These are phyloP conservation scores for Sebastiscus albofasciatus DNA, from an alignment of 2,797 vertebrate species.

Conservation along the genomic window DNA sequence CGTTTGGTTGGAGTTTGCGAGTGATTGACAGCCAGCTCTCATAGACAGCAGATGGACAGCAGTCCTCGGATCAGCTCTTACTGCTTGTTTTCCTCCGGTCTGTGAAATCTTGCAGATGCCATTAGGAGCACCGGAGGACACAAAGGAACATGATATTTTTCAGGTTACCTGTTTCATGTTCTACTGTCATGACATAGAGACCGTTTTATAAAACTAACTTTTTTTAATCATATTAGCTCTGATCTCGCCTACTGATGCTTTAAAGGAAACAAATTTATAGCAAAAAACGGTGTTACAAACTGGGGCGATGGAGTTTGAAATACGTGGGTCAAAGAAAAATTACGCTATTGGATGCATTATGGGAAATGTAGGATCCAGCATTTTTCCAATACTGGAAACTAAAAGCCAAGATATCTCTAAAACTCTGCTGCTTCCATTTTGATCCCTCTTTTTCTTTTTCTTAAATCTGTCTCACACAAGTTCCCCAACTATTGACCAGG, in stretches of 20 bases:
- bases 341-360: neutral
- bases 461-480: neutral
- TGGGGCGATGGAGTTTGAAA: neutral
- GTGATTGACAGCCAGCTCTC: too few relatives aligned
- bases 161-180: too few relatives aligned
- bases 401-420: neutral
- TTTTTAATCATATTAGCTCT: too few relatives aligned
- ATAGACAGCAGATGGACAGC: too few relatives aligned
- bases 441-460: neutral
- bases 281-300: neutral
- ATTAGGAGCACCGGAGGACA: too few relatives aligned
- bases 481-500: neutral
- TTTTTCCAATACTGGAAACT: neutral
- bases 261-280: neutral
- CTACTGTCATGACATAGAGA: accelerated
- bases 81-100: too few relatives aligned
- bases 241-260: too few relatives aligned
- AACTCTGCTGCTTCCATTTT: neutral
- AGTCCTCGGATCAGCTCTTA: too few relatives aligned
- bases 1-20: too few relatives aligned
- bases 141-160: too few relatives aligned
- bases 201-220: too few relatives aligned
- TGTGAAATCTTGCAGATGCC: too few relatives aligned
- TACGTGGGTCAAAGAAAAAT: neutral
- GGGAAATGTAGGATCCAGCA: neutral